Evolutionary conservation across 2,888 invertebrate genomes (phyloP).

Genomic region (Drosophila differens): DNA sequence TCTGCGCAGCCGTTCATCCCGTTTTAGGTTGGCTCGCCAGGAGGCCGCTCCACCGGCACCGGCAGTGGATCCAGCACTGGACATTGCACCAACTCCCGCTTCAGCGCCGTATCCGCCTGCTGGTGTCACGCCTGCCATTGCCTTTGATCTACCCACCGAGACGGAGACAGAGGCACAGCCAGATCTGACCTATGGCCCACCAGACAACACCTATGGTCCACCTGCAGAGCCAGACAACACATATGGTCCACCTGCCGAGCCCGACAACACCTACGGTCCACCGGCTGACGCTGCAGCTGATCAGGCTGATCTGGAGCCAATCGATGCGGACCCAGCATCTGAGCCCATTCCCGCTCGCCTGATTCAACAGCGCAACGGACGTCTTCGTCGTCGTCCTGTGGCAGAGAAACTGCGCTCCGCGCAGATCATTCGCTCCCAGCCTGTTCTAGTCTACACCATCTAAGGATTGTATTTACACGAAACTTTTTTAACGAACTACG

Average conservation of each 20-base stretch:
- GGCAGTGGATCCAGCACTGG: constrained; percentile 42
- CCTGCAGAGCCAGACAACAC: constrained; percentile 65
- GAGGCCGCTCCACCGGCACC: constrained; percentile 62
- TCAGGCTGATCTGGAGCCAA: constrained; percentile 40
- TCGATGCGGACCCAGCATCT: constrained; percentile 45
- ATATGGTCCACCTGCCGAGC: constrained; percentile 64
- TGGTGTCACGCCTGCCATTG: constrained; percentile 77
- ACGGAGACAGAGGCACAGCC: constrained; percentile 78
- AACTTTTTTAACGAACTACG: constrained; percentile 37
- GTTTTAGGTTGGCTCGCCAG: constrained; percentile 70
- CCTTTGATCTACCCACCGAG: constrained; percentile 76
- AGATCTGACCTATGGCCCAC: constrained; percentile 71
- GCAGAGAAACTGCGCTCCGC: constrained; percentile 61
- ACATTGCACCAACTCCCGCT: constrained; percentile 50
- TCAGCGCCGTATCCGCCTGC: constrained; percentile 77
- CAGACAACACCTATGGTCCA: constrained; percentile 62
- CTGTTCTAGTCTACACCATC: constrained; percentile 75
- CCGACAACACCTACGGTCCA: constrained; percentile 75
- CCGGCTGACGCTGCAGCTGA: constrained; percentile 52
- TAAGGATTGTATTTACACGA: constrained; percentile 19
- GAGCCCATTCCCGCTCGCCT: constrained; percentile 70
- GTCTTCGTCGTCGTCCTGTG: constrained; percentile 60
- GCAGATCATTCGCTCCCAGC: constrained; percentile 72
- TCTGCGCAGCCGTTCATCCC: constrained; percentile 64
- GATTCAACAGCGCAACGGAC: constrained; percentile 64